phyloP scores from a whole-genome alignment of 2,113 vertebrate genomes.

The Tetrax tetrax region DNA sequence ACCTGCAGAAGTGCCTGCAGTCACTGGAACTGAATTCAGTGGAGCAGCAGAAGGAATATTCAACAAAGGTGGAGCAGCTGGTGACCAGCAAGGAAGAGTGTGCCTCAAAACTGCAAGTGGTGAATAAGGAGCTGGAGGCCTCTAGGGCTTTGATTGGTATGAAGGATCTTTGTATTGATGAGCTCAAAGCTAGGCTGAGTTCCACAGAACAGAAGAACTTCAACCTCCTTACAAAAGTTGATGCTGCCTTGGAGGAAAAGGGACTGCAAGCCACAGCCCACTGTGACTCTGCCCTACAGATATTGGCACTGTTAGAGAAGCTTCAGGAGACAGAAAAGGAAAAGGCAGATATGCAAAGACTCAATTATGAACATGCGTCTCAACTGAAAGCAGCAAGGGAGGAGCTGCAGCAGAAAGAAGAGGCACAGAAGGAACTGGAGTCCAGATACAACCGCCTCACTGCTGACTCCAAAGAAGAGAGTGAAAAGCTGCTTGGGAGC shows the following conservation, averaged over 20 bases:
- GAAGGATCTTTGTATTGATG: conserved; percentile 47
- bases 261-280: conserved; percentile 69
- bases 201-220: conserved; percentile 75
- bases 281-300: conserved; percentile 72
- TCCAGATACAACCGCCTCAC: conserved; percentile 63
- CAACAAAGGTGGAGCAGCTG: conserved; percentile 41
- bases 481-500: conserved; percentile 48
- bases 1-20: conserved; percentile 74
- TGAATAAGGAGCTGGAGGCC: conserved; percentile 64
- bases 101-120: conserved; percentile 57
- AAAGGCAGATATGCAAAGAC: conserved; percentile 66
- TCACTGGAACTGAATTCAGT: conserved; percentile 53
- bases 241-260: conserved; percentile 63
- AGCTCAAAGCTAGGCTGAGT: conserved; percentile 70
- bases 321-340: conserved; percentile 76
- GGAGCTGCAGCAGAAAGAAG: conserved; percentile 79
- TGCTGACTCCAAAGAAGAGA: conserved; percentile 69
- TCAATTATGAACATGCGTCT: conserved; percentile 60
- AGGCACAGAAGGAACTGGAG: conserved; percentile 71
- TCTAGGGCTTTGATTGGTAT: conserved; percentile 11
- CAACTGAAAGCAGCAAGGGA: conserved; percentile 72
- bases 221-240: conserved; percentile 73
- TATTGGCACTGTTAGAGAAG: conserved; percentile 77
- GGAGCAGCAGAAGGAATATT: conserved; percentile 53
- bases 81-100: conserved; percentile 64